phyloP scores from a whole-genome alignment of 2,113 vertebrate genomes.

The Tachycineta bicolor region DNA sequence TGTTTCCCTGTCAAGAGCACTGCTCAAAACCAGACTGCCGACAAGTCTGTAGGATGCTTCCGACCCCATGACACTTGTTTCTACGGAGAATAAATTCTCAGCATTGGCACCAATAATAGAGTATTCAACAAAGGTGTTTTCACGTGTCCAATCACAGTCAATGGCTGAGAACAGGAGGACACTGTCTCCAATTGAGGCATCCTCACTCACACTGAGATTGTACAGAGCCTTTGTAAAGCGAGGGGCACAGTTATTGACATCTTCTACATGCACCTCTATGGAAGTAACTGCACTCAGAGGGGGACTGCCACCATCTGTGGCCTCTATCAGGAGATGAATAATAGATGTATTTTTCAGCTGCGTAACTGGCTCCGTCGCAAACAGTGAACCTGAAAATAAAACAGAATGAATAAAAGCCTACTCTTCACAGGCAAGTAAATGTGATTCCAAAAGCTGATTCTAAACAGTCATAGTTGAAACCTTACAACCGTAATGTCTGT shows the following conservation, averaged over 20 bases:
- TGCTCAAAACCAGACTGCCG: slow-evolving; percentile 81
- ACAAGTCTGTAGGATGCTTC: slow-evolving; percentile 70
- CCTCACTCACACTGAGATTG: slow-evolving; percentile 80
- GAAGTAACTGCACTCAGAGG: slow-evolving; percentile 75
- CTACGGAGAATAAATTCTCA: slow-evolving; percentile 80
- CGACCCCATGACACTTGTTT: slow-evolving; percentile 63
- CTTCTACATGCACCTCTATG: slow-evolving; percentile 78
- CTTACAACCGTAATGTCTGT: neutral
- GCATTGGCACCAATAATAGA: slow-evolving; percentile 80
- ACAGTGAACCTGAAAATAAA: slow-evolving; percentile 84
- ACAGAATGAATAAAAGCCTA: neutral
- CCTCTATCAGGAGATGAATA: slow-evolving; percentile 85
- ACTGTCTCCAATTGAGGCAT: slow-evolving; percentile 72
- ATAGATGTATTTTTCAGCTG: slow-evolving; percentile 65
- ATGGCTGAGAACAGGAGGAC: slow-evolving; percentile 80
- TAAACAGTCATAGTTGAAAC: neutral
- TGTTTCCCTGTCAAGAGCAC: slow-evolving; percentile 81
- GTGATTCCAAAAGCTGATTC: neutral
- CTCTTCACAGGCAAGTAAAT: neutral
- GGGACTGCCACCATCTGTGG: slow-evolving; percentile 83
- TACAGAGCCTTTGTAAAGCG: slow-evolving; percentile 79
- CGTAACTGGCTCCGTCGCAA: slow-evolving; percentile 71
- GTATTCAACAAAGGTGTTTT: slow-evolving; percentile 82
- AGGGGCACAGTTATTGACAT: slow-evolving; percentile 82
- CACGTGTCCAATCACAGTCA: slow-evolving; percentile 79